Evolutionary conservation across 2,797 vertebrate species (phyloP).

Genomic region (Prionace glauca): DNA sequence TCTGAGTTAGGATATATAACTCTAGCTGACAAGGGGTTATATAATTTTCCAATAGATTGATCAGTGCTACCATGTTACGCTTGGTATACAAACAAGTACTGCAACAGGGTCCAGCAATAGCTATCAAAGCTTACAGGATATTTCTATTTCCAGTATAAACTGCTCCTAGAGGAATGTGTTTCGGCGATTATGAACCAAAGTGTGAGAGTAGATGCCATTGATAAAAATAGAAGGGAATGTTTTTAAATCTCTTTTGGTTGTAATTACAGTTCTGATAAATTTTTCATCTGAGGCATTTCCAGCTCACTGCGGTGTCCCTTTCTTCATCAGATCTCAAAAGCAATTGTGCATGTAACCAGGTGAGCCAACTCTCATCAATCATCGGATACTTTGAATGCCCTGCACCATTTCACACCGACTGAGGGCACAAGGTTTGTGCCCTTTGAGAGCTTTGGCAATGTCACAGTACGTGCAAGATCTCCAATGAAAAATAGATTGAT

Average conservation of each 20-base stretch:
- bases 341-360: neutral
- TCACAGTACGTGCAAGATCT: neutral
- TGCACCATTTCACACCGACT: neutral
- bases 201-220: neutral
- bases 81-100: neutral
- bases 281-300: conserved; percentile 2
- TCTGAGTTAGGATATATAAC: conserved; percentile 4
- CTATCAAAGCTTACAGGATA: neutral
- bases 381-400: neutral
- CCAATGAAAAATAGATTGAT: neutral
- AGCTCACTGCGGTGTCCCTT: neutral
- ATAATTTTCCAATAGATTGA: conserved; percentile 1
- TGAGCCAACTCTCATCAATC: neutral
- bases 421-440: neutral
- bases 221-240: conserved; percentile 26
- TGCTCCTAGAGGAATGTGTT: neutral
- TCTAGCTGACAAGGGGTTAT: neutral
- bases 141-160: neutral
- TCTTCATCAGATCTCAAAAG: neutral
- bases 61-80: neutral
- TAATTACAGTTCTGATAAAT: conserved; percentile 29
- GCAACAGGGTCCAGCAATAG: neutral
- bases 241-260: conserved; percentile 26
- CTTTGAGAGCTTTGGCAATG: neutral
- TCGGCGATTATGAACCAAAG: neutral